Percentiles rank a stretch among this genome's conserved stretches.
Evolutionary conservation across 2,888 invertebrate species (phyloP).

Genomic region (Plutella xylostella): DNA sequence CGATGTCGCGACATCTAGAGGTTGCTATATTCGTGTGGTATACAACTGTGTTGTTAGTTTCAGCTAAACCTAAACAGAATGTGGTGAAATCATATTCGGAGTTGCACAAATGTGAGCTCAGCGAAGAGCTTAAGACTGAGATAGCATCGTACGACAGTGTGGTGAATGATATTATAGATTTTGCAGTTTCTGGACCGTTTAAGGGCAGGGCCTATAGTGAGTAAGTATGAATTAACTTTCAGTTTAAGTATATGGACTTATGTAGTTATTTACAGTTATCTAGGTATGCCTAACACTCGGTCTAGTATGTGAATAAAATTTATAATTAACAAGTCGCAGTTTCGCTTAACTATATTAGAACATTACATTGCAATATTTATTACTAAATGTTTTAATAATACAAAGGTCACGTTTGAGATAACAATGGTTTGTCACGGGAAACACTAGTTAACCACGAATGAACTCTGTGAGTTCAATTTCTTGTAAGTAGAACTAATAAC

Average conservation of each 20-base stretch:
- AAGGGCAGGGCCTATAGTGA: slow-evolving; percentile 69
- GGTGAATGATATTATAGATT: slow-evolving; percentile 63
- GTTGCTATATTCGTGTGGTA: too few relatives aligned
- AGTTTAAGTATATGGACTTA: too few relatives aligned
- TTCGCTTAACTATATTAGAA: neutral
- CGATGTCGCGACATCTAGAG: too few relatives aligned
- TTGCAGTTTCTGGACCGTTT: slow-evolving; percentile 56
- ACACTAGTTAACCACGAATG: too few relatives aligned
- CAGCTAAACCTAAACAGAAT: too few relatives aligned
- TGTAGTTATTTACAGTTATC: neutral
- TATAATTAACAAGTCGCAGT: neutral
- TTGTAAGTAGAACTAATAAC: neutral
- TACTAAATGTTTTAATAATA: neutral
- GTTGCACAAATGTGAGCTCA: slow-evolving; percentile 5
- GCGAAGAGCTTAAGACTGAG: slow-evolving; percentile 40
- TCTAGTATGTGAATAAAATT: neutral
- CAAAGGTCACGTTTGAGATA: neutral
- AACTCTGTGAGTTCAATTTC: neutral
- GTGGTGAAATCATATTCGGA: slow-evolving; percentile 4
- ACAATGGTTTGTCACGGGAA: too few relatives aligned
- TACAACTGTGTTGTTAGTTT: too few relatives aligned
- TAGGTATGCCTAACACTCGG: too few relatives aligned
- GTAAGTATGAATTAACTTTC: slow-evolving; percentile 42
- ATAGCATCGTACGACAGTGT: slow-evolving; percentile 68
- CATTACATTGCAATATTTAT: too few relatives aligned